Base-by-base conservation (phyloP, 2,888 invertebrate species). In the Drosophila niveifrons region DNA sequence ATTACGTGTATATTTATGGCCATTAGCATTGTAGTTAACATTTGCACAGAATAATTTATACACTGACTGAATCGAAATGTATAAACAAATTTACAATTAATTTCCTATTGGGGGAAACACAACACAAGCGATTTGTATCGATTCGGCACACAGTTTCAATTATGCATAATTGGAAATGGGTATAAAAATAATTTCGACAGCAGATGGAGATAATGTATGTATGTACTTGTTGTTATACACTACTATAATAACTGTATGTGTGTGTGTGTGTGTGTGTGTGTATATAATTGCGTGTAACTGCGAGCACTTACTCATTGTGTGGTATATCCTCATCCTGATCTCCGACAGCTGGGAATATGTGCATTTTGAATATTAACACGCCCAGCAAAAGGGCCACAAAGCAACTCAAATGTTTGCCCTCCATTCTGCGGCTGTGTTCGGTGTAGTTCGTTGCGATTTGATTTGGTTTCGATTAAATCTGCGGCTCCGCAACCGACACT, bases 271-370 rank as follows among this genome's bases (percentile, higher is more conserved):
- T 23, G 36, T 28, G 23, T 39, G 23, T 53, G 1, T 17, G 4
- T 23, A 23, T 23, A 23, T 23, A 23, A 23, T 23, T 23, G 23
- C 23, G 23, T 23, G 44, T 44, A 34, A 56, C 9, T 58, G 39
- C 17, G 10, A 28, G 13, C 43, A 94, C 97, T 96, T 94, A 97
- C 97, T 97, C 97, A 93, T 96, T 96, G 93, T 97, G 97, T 69
- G 97, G 97, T 91, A 97, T 97, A 92, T 97, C 97, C 94, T 97
- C 97, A 90, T 96, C 96, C 93, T 97, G 96, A 93, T 96, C 96
- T 48, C 88, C 92, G 67, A 78, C 71, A 70, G 90, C 90, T 69
- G 75, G 76, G 50, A 83, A 79, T 70, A 89, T 86, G 74, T 90
- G 88, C 75, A 87, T 79, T 84, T 91, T 87, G 58, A 91, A 82